Conservation (phyloP, 2,888 invertebrate genomes). For the Agrochola litura region DNA sequence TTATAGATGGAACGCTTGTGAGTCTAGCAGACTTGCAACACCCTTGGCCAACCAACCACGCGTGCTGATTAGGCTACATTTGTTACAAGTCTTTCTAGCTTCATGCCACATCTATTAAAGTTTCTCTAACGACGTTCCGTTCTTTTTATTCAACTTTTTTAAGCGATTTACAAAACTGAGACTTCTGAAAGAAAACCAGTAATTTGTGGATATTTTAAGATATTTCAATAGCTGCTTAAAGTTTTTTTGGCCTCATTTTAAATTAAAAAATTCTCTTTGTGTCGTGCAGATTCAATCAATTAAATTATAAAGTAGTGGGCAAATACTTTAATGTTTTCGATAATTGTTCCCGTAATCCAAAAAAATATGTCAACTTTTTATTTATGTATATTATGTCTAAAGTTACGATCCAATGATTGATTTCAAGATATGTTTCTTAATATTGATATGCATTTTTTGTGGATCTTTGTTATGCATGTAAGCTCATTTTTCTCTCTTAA, state of each 20-base stretch:
- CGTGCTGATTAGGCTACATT: background rate
- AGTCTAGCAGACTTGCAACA: background rate
- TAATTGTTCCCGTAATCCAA: background rate
- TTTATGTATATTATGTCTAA: conserved; percentile 8
- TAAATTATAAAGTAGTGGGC: too few relatives aligned
- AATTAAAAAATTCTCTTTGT: background rate
- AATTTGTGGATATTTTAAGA: background rate
- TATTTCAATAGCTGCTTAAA: background rate
- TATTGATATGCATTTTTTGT: conserved; percentile 64
- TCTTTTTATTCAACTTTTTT: background rate
- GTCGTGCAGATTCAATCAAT: background rate
- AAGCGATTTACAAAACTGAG: background rate
- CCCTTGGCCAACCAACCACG: background rate
- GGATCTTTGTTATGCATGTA: conserved; percentile 36
- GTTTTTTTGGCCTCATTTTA: background rate
- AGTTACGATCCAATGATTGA: conserved; percentile 23
- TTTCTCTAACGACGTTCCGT: background rate
- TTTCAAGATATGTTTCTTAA: conserved; percentile 61
- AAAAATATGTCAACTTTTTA: background rate
- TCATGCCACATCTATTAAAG: background rate
- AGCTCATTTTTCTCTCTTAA: conserved; percentile 46
- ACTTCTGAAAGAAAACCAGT: conserved; percentile 6
- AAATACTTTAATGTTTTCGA: background rate
- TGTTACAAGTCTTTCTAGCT: background rate
- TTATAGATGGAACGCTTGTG: conserved; percentile 11